These are phyloP conservation scores for Caenorhabditis sp. DNA, from an alignment of 2,888 invertebrate genomes.

Conservation along the genomic window DNA sequence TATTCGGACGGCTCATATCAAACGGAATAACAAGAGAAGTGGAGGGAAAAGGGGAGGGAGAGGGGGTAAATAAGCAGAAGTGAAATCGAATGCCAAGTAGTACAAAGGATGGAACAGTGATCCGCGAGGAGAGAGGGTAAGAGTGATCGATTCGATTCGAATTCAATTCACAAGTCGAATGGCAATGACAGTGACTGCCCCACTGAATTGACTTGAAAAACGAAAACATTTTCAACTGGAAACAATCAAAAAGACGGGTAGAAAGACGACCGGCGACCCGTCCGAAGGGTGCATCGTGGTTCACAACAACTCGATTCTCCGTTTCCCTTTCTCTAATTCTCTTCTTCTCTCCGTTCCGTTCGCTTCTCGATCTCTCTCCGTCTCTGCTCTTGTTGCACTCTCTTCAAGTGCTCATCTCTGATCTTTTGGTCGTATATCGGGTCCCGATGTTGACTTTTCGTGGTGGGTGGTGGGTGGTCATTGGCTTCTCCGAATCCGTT, in stretches of 20 bases:
- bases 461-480: slow-evolving; percentile 44
- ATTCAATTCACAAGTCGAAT: neutral
- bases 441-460: slow-evolving; percentile 53
- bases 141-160: slow-evolving; percentile 15
- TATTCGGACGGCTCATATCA: slow-evolving; percentile 2
- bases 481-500: neutral
- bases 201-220: neutral
- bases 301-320: slow-evolving; percentile 7
- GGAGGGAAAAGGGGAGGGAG: slow-evolving; percentile 28
- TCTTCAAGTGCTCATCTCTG: slow-evolving; percentile 40
- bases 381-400: slow-evolving; percentile 16
- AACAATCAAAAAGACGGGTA: neutral
- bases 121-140: slow-evolving; percentile 7
- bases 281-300: neutral
- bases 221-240: slow-evolving; percentile 11
- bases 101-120: slow-evolving; percentile 33
- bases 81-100: slow-evolving; percentile 31
- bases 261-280: neutral
- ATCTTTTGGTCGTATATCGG: slow-evolving; percentile 23
- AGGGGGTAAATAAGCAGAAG: slow-evolving; percentile 11
- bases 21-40: neutral
- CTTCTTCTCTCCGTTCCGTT: no score
- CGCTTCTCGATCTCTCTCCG: slow-evolving; percentile 12
- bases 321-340: no score
- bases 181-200: neutral